Percentiles rank a stretch among this genome's conserved stretches.
Evolutionary conservation across 2,888 invertebrate genomes (phyloP).

Genomic region (Drosophila monieri): DNA sequence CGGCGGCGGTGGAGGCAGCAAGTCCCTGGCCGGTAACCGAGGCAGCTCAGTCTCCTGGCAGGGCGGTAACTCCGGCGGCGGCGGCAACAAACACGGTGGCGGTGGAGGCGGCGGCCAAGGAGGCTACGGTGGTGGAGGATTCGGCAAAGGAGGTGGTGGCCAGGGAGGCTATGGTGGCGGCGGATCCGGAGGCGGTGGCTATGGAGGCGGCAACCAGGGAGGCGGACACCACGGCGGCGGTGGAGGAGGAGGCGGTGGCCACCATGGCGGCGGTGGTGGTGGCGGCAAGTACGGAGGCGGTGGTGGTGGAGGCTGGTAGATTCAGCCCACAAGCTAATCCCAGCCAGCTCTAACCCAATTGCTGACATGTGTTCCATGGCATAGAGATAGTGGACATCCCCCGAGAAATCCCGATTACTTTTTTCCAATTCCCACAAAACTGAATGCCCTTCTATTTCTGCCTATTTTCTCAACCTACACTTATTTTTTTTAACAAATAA

Average conservation of each 20-base stretch:
- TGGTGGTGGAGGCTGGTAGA: slow-evolving; percentile 40
- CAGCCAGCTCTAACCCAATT: too few relatives aligned
- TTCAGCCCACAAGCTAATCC: slow-evolving; percentile 4
- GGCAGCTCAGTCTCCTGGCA: slow-evolving; percentile 10
- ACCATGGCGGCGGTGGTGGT: slow-evolving; percentile 48
- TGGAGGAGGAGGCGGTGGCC: slow-evolving; percentile 49
- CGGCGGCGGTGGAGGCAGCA: slow-evolving; percentile 40
- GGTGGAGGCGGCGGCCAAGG: slow-evolving; percentile 35
- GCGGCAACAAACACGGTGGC: slow-evolving; percentile 4
- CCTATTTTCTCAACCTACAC: not conserved
- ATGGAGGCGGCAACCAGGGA: slow-evolving; percentile 21
- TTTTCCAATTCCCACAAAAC: slow-evolving; percentile 34
- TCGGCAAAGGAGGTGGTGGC: slow-evolving; percentile 36
- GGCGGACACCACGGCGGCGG: slow-evolving; percentile 42
- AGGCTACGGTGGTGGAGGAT: slow-evolving; percentile 43
- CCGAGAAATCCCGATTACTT: not conserved
- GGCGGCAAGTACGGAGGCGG: slow-evolving; percentile 42
- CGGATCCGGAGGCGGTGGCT: slow-evolving; percentile 22
- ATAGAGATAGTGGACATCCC: slow-evolving; percentile 35
- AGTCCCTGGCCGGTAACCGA: slow-evolving; percentile 48
- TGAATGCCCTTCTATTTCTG: slow-evolving; percentile 18
- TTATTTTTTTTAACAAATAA: slow-evolving; percentile 51
- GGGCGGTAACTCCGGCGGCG: slow-evolving; percentile 31
- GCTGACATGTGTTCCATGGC: slow-evolving; percentile 51
- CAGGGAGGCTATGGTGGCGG: slow-evolving; percentile 41